Evolutionary conservation across 2,113 vertebrate genomes (phyloP).

Genomic region (Manacus vitellinus): DNA sequence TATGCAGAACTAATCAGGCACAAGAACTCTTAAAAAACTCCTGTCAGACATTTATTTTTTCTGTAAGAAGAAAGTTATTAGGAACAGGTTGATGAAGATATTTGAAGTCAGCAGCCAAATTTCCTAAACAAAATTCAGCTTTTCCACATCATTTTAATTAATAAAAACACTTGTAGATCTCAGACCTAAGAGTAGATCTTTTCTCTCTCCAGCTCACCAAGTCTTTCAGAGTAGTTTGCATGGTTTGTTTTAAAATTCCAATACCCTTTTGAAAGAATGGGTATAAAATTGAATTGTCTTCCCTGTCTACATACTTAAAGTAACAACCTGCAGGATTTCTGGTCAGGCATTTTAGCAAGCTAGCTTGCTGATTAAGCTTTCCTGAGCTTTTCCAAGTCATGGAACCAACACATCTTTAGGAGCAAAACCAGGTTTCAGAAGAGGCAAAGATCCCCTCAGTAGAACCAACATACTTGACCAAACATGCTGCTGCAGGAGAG

Average conservation of each 20-base stretch:
- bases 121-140: background rate
- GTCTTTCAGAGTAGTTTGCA: background rate
- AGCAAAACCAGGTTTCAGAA: background rate
- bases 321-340: background rate
- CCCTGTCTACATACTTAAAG: background rate
- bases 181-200: fast-evolving
- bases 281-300: background rate
- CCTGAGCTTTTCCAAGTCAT: background rate
- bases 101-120: background rate
- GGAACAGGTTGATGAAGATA: background rate
- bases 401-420: fast-evolving
- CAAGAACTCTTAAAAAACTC: background rate
- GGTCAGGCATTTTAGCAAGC: background rate
- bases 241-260: background rate
- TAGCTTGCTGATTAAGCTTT: background rate
- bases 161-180: background rate
- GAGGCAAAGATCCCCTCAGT: background rate
- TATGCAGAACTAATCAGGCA: background rate
- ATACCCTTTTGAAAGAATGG: background rate
- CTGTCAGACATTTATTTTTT: background rate
- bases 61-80: background rate
- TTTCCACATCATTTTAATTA: background rate
- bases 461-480: background rate
- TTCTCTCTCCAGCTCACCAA: background rate
- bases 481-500: background rate